phyloP scores from a whole-genome alignment of 1,140 invertebrate genomes.

The Drosophila sechellia region DNA sequence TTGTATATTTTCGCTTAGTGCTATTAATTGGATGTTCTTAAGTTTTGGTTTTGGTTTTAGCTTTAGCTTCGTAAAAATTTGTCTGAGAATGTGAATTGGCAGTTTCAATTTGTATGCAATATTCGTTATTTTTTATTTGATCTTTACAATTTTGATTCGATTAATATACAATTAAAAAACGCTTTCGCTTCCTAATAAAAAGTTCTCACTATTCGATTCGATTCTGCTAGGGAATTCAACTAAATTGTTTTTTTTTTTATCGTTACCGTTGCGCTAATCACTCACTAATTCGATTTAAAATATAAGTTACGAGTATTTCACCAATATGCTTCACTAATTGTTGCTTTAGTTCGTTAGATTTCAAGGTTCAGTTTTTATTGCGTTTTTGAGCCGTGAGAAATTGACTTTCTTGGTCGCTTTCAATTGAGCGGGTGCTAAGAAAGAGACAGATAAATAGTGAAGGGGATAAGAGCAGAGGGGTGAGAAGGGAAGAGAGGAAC shows the following conservation, averaged over 20 bases:
- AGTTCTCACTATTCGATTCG: constrained; percentile 58
- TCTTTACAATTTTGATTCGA: constrained; percentile 52
- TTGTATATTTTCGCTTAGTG: constrained; percentile 54
- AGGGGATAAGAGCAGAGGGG: background rate
- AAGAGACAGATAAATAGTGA: background rate
- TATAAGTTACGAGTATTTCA: constrained; percentile 68
- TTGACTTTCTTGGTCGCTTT: constrained; percentile 24
- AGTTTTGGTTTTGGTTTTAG: constrained; percentile 19
- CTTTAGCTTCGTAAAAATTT: constrained; percentile 50
- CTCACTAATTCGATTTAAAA: constrained; percentile 56
- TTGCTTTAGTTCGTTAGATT: constrained; percentile 31
- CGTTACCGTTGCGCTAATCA: constrained; percentile 44
- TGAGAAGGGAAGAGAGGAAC: background rate
- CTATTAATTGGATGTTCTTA: constrained; percentile 42
- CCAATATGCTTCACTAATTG: constrained; percentile 67
- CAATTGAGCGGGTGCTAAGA: constrained; percentile 25
- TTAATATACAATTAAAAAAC: constrained; percentile 64
- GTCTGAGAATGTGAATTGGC: constrained; percentile 79
- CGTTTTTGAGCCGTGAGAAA: constrained; percentile 40
- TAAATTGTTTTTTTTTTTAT: constrained; percentile 48
- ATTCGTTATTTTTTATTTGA: background rate
- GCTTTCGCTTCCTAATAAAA: constrained; percentile 54
- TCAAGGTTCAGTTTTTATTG: constrained; percentile 37
- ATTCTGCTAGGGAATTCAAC: constrained; percentile 54
- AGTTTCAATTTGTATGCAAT: constrained; percentile 69